phyloP scores from a whole-genome alignment of 1,140 invertebrate genomes.

The Rhagoletis zephyria region DNA sequence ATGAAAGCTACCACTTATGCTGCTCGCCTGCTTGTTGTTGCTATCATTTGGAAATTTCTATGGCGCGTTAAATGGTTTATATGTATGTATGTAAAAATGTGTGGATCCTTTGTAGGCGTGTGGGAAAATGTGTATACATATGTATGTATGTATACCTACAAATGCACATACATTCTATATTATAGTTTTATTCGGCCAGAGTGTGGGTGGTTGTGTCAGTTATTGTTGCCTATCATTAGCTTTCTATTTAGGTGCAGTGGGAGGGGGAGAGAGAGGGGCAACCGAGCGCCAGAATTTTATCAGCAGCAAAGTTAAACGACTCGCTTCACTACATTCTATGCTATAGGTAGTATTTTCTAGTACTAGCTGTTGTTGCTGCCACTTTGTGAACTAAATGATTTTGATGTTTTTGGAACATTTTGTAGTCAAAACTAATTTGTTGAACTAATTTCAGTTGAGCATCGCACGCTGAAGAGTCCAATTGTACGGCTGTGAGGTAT shows the following conservation, averaged over 20 bases:
- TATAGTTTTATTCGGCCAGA: neutral
- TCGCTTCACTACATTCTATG: neutral
- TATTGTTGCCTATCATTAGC: neutral
- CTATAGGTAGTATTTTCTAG: neutral
- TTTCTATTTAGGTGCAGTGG: neutral
- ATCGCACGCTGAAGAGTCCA: constrained; percentile 41
- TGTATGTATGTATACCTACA: neutral
- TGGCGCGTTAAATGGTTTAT: neutral
- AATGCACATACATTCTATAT: no score
- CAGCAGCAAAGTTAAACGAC: neutral
- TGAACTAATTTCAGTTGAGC: constrained; percentile 50
- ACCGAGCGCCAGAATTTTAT: neutral
- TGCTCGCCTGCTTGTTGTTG: neutral
- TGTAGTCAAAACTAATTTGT: constrained; percentile 52
- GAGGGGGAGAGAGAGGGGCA: neutral
- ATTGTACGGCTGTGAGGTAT: neutral
- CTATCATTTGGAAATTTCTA: constrained; percentile 30
- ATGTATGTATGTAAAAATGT: neutral
- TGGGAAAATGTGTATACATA: neutral
- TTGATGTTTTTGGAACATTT: constrained; percentile 14
- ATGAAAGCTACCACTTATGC: neutral
- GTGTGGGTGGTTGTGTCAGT: neutral
- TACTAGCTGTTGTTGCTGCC: constrained; percentile 65
- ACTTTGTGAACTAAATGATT: constrained; percentile 45
- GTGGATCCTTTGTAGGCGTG: neutral